Evolutionary conservation across 2,888 invertebrate genomes (phyloP).

Genomic region (Electrophaes corylata): DNA sequence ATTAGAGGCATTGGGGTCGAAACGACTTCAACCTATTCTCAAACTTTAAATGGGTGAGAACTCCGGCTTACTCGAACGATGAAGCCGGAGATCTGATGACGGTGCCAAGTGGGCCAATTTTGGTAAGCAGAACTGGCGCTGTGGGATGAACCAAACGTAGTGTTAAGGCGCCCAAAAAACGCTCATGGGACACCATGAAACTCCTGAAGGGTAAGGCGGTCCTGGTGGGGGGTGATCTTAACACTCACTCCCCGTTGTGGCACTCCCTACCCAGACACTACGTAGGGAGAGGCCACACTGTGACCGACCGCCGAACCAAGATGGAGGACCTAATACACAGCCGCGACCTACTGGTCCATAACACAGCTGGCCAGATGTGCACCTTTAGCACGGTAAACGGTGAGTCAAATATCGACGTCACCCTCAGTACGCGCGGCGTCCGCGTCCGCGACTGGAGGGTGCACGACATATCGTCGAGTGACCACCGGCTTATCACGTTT

Average conservation of each 20-base stretch:
- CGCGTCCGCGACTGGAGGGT: slow-evolving; percentile 25
- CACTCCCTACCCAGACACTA: neutral
- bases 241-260: neutral
- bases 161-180: no score
- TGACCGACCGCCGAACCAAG: neutral
- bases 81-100: no score
- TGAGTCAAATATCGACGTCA: slow-evolving; percentile 43
- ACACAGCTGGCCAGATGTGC: neutral
- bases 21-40: no score
- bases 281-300: neutral
- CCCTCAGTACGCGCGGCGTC: slow-evolving; percentile 20
- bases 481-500: slow-evolving; percentile 4
- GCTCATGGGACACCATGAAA: no score
- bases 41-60: no score
- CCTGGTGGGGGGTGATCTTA: neutral
- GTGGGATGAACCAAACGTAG: no score
- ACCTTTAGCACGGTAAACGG: slow-evolving; percentile 25
- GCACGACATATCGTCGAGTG: slow-evolving; percentile 1
- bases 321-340: neutral
- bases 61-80: no score
- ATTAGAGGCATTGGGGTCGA: no score
- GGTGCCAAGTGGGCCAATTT: no score
- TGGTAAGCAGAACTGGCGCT: no score
- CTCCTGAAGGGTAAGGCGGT: neutral
- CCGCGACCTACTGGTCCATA: neutral